Base-by-base conservation (phyloP, 2,888 invertebrate genomes). In the Melieria omissa region DNA sequence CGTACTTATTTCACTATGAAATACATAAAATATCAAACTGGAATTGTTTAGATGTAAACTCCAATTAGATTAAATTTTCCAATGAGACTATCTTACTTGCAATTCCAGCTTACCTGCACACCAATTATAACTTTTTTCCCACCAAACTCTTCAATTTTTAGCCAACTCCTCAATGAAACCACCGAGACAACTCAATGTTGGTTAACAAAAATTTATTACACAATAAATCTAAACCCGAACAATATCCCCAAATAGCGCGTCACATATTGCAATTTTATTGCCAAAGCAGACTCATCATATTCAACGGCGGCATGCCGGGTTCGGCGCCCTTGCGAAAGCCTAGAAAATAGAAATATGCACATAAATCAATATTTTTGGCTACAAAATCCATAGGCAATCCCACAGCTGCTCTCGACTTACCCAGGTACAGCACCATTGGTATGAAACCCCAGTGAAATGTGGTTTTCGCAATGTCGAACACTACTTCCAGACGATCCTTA, bases 371-470 rank as follows among this genome's bases (percentile, higher is more conserved):
- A 42, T 4, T n/a, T 47, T 44, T 16, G 10, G 8, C 2, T 8
- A 44, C 4, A 54, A 47, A 45, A 69, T 2, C 4, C n/a, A 29
- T 2, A 29, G 29, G 29, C 29, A 29, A 3, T 2, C 3, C 3
- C 29, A 3, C 29, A 29, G 29, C 29, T 29, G 29, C 29, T 29
- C 29, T 29, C 52, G 10, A 74, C 86, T 87, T 87, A 91, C 93
- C 93, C 85, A 93, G 85, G 85, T 91, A 93, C 14, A 93, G 82
- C 44, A 93, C 90, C 54, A 90, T 88, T 0, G 93, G 93, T 73
- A 93, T 90, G 76, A 92, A 93, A 58, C 91, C 92, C 89, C 91
- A 92, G 79, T 92, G 92, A 77, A 92, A 92, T 70, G 89, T 86
- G 1, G 89, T 89, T 85, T 91, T 91, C 9, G 88, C 88, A 0